A percentile compares a stretch with the other conserved stretches of the same genome.
Evolutionary conservation across 2,797 vertebrate genomes (phyloP).

Genomic region (Bradypodion ventrale): DNA sequence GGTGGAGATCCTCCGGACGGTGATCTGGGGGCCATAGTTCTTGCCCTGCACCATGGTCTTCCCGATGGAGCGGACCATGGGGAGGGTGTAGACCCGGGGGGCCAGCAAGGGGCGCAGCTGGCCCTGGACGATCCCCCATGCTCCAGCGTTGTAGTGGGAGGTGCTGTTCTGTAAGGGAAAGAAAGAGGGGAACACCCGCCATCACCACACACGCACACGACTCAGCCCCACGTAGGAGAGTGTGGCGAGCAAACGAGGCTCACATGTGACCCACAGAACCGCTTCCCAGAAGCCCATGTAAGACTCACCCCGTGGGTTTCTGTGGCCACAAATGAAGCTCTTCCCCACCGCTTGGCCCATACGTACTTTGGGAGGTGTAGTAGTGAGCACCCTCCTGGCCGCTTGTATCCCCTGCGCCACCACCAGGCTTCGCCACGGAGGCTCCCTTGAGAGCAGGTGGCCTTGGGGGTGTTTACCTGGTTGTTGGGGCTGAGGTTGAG

Average conservation of each 20-base stretch:
- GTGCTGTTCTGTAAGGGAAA: conserved; percentile 78
- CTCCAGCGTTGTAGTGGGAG: conserved; percentile 85
- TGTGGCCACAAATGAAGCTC: too few species aligned
- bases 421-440: not conserved
- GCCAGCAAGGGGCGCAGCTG: conserved; percentile 82
- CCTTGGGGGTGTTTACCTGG: conserved; percentile 71
- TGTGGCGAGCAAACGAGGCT: too few species aligned
- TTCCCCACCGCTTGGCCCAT: too few species aligned
- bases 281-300: too few species aligned
- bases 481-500: conserved; percentile 86
- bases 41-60: conserved; percentile 89
- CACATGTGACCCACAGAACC: too few species aligned
- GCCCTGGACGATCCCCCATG: conserved; percentile 84
- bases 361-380: too few species aligned
- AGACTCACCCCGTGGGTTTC: too few species aligned
- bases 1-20: conserved; percentile 86
- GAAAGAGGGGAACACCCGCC: too few species aligned
- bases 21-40: conserved; percentile 86
- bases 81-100: conserved; percentile 82
- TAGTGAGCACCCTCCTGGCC: too few species aligned
- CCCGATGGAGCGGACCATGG: conserved; percentile 87
- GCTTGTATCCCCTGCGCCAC: too few species aligned
- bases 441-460: too few species aligned
- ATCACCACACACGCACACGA: too few species aligned
- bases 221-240: not conserved